A percentile compares a stretch with the other conserved stretches of the same genome.
phyloP scores from a whole-genome alignment of 2,113 vertebrate genomes.

The Balaenoptera acutorostrata region DNA sequence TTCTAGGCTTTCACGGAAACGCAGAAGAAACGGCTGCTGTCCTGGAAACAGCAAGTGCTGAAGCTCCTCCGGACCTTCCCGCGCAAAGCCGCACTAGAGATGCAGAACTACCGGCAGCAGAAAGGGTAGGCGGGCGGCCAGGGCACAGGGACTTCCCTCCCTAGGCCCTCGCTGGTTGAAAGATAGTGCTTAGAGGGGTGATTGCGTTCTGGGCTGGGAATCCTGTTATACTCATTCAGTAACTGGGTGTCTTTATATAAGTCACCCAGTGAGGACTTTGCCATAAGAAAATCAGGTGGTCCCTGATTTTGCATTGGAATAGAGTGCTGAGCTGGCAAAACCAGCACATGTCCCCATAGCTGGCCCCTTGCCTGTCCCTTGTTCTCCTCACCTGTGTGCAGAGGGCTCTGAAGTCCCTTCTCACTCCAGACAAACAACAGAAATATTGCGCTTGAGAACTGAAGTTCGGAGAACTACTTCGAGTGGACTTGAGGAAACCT shows the following conservation, averaged over 20 bases:
- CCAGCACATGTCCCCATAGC: neutral
- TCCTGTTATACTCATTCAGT: neutral
- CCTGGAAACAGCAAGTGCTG: constrained; percentile 97
- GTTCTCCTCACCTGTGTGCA: neutral
- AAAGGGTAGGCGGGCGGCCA: constrained; percentile 83
- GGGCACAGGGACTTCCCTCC: too few relatives aligned
- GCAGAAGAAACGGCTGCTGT: constrained; percentile 92
- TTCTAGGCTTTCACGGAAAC: constrained; percentile 93
- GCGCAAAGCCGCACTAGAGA: constrained; percentile 91
- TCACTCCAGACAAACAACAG: neutral
- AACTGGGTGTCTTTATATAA: neutral
- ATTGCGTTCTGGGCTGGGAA: neutral
- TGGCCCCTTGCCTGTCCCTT: neutral
- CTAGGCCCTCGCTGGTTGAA: too few relatives aligned
- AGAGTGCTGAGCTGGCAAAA: neutral
- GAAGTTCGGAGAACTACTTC: neutral
- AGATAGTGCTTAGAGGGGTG: neutral
- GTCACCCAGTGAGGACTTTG: neutral
- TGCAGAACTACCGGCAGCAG: constrained; percentile 92
- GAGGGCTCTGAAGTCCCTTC: neutral
- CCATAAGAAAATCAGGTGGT: neutral
- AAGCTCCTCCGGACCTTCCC: constrained; percentile 93
- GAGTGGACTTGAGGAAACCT: neutral
- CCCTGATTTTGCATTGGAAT: neutral
- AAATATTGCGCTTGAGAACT: neutral